A percentile compares a stretch with the other conserved stretches of the same genome.
Evolutionary conservation across 2,888 invertebrate species (phyloP).

Genomic region (Oligia strigilis): DNA sequence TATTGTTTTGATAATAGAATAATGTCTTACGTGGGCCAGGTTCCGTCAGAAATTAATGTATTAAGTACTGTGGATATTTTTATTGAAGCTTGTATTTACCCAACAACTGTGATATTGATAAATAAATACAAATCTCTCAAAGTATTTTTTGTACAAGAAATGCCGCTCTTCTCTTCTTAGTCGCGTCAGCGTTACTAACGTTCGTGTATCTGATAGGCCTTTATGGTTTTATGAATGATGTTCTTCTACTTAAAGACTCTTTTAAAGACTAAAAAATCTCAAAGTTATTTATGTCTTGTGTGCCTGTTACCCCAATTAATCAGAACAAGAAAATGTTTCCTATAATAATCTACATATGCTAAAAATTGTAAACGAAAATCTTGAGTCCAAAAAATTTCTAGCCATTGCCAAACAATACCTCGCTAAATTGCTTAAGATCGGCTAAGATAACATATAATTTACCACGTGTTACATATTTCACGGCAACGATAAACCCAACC

Average conservation of each 20-base stretch:
- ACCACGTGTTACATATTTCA: slow-evolving; percentile 12
- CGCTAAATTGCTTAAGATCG: not conserved
- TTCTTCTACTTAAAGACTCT: too few relatives aligned
- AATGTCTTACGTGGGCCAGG: not conserved
- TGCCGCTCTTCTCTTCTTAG: too few relatives aligned
- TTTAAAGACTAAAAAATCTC: too few relatives aligned
- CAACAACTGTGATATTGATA: not conserved
- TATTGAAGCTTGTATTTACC: not conserved
- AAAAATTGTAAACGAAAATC: not conserved
- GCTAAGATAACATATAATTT: slow-evolving; percentile 19
- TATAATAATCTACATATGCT: too few relatives aligned
- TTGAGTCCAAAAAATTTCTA: not conserved
- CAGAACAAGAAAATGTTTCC: too few relatives aligned
- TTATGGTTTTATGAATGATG: too few relatives aligned
- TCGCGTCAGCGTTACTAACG: too few relatives aligned
- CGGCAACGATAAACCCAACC: slow-evolving; percentile 6
- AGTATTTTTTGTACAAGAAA: too few relatives aligned
- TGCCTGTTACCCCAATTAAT: too few relatives aligned
- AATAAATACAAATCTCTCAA: not conserved
- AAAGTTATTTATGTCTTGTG: too few relatives aligned
- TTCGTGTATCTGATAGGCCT: too few relatives aligned
- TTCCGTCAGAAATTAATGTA: not conserved
- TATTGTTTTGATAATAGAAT: too few relatives aligned
- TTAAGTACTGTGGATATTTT: not conserved
- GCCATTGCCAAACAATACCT: slow-evolving; percentile 6